Evolutionary conservation across 2,888 invertebrate genomes (phyloP).

Genomic region (Uloborus plumipes): DNA sequence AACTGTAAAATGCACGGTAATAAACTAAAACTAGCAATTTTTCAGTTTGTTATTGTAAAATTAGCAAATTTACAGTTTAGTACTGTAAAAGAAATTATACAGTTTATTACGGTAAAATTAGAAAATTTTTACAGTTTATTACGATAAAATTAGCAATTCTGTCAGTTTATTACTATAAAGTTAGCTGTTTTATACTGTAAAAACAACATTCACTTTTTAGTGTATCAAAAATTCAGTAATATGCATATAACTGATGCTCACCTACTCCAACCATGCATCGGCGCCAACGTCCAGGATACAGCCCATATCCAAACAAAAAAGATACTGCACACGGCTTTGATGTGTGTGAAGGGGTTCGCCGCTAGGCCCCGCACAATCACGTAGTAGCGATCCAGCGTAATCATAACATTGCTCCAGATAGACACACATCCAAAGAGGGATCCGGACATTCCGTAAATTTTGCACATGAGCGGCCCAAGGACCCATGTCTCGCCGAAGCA

Average conservation of each 20-base stretch:
- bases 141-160: too few relatives aligned
- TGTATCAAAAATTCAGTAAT: too few relatives aligned
- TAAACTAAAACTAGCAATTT: too few relatives aligned
- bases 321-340: conserved; percentile 83
- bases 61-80: too few relatives aligned
- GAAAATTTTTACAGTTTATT: too few relatives aligned
- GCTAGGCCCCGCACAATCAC: conserved; percentile 91
- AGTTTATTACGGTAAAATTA: too few relatives aligned
- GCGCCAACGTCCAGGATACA: conserved; percentile 84
- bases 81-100: too few relatives aligned
- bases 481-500: conserved; percentile 84
- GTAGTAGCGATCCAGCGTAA: conserved; percentile 92
- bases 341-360: conserved; percentile 87
- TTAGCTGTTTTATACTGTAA: too few relatives aligned
- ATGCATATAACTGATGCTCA: conserved; percentile 22
- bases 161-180: too few relatives aligned
- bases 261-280: conserved; percentile 81
- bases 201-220: too few relatives aligned
- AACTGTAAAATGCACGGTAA: too few relatives aligned
- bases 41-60: too few relatives aligned
- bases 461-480: conserved; percentile 83
- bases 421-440: conserved; percentile 91
- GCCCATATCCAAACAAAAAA: conserved; percentile 84
- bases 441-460: conserved; percentile 73
- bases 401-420: conserved; percentile 93